Conservation (phyloP, 1,140 invertebrate genomes). For the Drosophila kanapiae region DNA sequence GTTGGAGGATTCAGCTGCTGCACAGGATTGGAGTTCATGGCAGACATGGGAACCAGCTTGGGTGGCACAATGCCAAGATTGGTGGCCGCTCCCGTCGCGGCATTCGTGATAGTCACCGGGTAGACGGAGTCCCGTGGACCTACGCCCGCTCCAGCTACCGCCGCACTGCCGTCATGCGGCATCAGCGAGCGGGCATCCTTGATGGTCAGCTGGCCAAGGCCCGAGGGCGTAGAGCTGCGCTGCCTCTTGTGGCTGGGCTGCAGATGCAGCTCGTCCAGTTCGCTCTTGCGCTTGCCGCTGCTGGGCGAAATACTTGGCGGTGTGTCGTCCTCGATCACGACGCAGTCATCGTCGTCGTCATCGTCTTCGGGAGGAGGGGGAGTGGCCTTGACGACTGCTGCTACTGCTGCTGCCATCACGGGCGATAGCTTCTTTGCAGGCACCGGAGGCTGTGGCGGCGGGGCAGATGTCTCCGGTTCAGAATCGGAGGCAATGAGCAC, state of each 20-base stretch:
- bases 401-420: constrained; percentile 13
- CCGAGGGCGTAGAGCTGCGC: constrained; percentile 64
- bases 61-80: constrained; percentile 65
- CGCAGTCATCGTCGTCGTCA: constrained; percentile 87
- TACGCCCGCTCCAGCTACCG: constrained; percentile 7
- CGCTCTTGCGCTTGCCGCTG: constrained; percentile 70
- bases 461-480: constrained; percentile 62
- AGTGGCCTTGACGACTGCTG: constrained; percentile 23
- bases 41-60: constrained; percentile 74
- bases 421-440: constrained; percentile 44
- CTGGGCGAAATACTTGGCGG: constrained; percentile 73
- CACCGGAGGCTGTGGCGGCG: constrained; percentile 3
- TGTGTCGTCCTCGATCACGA: constrained; percentile 88
- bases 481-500: constrained; percentile 80
- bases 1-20: constrained; percentile 77
- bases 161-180: constrained; percentile 64
- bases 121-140: constrained; percentile 49
- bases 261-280: constrained; percentile 68
- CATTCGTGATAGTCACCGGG: constrained; percentile 83
- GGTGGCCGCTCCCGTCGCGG: constrained; percentile 69
- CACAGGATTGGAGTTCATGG: constrained; percentile 32
- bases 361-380: constrained; percentile 72
- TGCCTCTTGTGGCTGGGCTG: constrained; percentile 73
- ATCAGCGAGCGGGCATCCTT: constrained; percentile 81
- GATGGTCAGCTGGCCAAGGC: constrained; percentile 75